Base-by-base conservation (phyloP, 2,113 vertebrate species). In the Hemiscyllium ocellatum region DNA sequence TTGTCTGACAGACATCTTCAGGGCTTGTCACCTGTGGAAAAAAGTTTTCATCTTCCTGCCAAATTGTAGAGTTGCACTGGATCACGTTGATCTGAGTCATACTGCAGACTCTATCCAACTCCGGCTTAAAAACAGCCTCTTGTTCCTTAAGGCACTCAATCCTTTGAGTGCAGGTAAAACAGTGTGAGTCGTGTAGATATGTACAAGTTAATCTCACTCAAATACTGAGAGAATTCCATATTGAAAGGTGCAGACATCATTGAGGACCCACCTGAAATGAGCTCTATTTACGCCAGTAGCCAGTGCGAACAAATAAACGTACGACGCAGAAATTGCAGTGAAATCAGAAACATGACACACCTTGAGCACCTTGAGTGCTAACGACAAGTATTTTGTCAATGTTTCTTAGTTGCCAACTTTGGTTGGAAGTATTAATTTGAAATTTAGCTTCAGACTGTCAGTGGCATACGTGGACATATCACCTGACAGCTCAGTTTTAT, bases 71-170 rank as follows among this genome's bases (percentile, higher is more conserved):
- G 96, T 96, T 97, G 96, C 97, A 97, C 97, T 96, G 96, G 96
- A 96, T 96, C 95, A 96, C 97, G 96, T 97, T 97, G 96, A 97
- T 97, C 97, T 97, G 97, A 98, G 96, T 97, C 97, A 97, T 0
- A 85, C 78, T 26, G 96, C 96, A 96, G 96, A 96, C 96, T 96
- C 96, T 97, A 97, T 97, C 96, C 96, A 97, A 96, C 97, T 97
- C 96, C 68, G 26, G 93, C 93, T 95, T 22, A 52, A 87, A 89
- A 89, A 56, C 86, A 89, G 12, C 50, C 86, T 89, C 52, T 61
- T 3, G 47, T 52, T 87, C 85, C 61, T 66, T 42, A 68, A 68
- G 89, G 89, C 89, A 66, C 65, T 37, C 29, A 91, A 65, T 68
- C 90, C 33, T 66, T 93, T 37, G 29, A 93, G 65, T 19, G 33